Base-by-base conservation (phyloP, 2,888 invertebrate species). In the Hedychridium roseum region DNA sequence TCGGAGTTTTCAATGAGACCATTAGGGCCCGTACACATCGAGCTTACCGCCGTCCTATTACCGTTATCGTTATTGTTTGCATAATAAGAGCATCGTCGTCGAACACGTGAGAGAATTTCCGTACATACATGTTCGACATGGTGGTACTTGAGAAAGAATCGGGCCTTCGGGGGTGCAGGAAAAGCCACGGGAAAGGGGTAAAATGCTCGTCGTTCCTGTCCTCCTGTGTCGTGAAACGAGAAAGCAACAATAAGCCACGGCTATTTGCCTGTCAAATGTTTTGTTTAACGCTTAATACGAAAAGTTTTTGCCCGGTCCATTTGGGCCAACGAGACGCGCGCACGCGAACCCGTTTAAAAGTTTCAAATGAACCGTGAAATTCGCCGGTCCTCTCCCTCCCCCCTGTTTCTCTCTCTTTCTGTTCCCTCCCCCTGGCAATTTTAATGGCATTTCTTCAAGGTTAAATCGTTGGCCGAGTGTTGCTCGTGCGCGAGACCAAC, bases 351-450 rank as follows among this genome's bases (percentile, higher is more conserved):
- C 60, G 51, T 50, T 57, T 63, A 53, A 60, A 68, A 66, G 66
- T 67, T 68, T 65, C 68, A 61, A 71, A 71, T 64, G 66, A 66
- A 70, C 61, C 73, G 64, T 72, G 71, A 73, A 71, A 71, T 66
- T 69, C 53, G 50, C 54, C 64, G n/a, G 52, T 50, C 49, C 45
- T 56, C 48, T 52, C 46, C 30, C 21, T 9, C 39, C 34, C 27
- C 35, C n/a, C n/a, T n/a, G n/a, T n/a, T n/a, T 32, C 37, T 26
- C 38, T 28, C 32, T 46, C 15, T 34, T 26, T 41, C 38, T 12
- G 38, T 9, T 41, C 39, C 37, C 51, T 47, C 49, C 31, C n/a
- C n/a, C n/a, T n/a, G n/a, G n/a, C n/a, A n/a, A n/a, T 51, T 60
- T 51, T 51, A 50, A 49, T 47, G 36, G 48, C 31, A 37, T 53